Percentiles rank a stretch among this genome's conserved stretches.
Conservation (phyloP, 2,797 vertebrate genomes). For the Gymnothorax javanicus region DNA sequence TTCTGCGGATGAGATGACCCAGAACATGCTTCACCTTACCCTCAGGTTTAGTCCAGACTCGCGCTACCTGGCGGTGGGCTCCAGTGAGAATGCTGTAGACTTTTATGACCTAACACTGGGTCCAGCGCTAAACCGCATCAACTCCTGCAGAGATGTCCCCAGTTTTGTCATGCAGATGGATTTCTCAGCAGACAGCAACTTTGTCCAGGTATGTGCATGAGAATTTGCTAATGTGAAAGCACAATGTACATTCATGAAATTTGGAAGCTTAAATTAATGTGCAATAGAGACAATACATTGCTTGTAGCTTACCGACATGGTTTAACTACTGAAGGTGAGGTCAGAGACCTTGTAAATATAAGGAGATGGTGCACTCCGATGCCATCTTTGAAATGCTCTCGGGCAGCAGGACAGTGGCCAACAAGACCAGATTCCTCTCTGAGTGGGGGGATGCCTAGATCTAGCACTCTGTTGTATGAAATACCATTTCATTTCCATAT, state of each 20-base stretch:
- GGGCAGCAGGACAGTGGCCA: too few species aligned
- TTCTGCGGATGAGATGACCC: not conserved
- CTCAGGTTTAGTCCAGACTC: conserved; percentile 93
- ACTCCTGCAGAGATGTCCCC: conserved; percentile 93
- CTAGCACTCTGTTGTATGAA: too few species aligned
- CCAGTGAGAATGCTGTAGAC: conserved; percentile 91
- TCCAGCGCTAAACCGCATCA: conserved; percentile 89
- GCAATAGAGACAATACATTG: not conserved
- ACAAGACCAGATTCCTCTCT: too few species aligned
- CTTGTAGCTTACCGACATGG: not conserved
- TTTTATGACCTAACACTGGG: conserved; percentile 91
- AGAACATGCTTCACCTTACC: not conserved
- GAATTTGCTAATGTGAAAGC: too few species aligned
- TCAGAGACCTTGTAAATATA: too few species aligned
- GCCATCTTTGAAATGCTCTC: too few species aligned
- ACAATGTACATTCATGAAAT: not conserved
- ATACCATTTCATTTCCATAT: too few species aligned
- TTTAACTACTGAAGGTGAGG: not conserved
- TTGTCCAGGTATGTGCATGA: conserved; percentile 66
- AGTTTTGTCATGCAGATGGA: conserved; percentile 98
- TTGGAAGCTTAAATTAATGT: not conserved
- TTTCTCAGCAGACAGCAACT: conserved; percentile 87
- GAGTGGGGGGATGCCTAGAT: too few species aligned
- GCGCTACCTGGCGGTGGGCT: conserved; percentile 91
- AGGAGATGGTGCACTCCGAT: too few species aligned